Percentiles rank a stretch among this genome's conserved stretches.
phyloP scores from a whole-genome alignment of 2,888 invertebrate genomes.

The Trissonchulus sp. region DNA sequence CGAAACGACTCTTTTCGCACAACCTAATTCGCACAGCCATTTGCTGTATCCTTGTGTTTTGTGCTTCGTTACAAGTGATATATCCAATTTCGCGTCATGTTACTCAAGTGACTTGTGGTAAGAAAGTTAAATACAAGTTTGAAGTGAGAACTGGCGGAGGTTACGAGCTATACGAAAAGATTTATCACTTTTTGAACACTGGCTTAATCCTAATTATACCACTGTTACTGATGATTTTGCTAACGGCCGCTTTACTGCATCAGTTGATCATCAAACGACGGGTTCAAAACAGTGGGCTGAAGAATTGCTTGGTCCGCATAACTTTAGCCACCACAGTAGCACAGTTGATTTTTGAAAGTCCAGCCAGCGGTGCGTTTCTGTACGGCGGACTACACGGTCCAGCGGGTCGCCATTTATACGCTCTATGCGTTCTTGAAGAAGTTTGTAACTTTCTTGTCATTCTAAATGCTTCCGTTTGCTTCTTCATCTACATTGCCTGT shows the following conservation, averaged over 20 bases:
- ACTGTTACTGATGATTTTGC: neutral
- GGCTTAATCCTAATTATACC: neutral
- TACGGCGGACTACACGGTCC: slow-evolving; percentile 4
- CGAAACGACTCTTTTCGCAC: neutral
- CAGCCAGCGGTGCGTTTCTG: neutral
- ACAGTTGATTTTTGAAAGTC: slow-evolving; percentile 5
- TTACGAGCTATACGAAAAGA: slow-evolving; percentile 8
- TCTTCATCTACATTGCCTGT: neutral
- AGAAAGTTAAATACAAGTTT: neutral
- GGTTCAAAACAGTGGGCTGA: slow-evolving; percentile 1
- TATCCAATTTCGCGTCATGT: slow-evolving; percentile 13
- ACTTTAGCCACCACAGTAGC: slow-evolving; percentile 10
- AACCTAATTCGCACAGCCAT: neutral
- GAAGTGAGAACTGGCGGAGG: neutral
- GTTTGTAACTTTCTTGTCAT: slow-evolving; percentile 5
- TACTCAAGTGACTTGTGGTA: neutral
- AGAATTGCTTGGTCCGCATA: neutral
- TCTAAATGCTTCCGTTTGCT: slow-evolving; percentile 4
- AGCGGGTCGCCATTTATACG: neutral
- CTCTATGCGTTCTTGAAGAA: neutral
- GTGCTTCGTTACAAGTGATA: slow-evolving; percentile 3
- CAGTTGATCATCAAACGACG: neutral
- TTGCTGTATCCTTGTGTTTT: neutral
- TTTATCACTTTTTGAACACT: slow-evolving; percentile 14
- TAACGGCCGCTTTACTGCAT: neutral